Conservation (phyloP, 2,797 vertebrate genomes). For the Micrastur ruficollis region DNA sequence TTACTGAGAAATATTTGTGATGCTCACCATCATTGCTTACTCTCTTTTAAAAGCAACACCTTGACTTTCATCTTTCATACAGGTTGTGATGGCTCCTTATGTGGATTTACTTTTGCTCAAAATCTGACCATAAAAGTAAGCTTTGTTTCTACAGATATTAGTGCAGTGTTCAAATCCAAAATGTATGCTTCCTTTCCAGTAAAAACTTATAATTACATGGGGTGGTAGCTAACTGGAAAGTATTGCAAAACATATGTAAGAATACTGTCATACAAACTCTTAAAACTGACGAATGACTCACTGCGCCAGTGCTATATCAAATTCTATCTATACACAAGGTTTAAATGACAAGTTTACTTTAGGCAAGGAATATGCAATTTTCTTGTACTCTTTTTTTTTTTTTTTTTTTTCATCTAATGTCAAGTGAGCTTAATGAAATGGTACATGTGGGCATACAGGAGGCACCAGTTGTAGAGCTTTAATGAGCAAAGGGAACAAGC, state of each 20-base stretch:
- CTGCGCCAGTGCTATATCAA: constrained; percentile 35
- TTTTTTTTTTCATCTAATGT: constrained; percentile 48
- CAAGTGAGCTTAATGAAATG: constrained; percentile 55
- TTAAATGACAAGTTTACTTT: constrained; percentile 68
- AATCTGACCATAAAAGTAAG: not conserved
- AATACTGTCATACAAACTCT: constrained; percentile 57
- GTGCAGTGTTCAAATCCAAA: not conserved
- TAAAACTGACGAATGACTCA: constrained; percentile 65
- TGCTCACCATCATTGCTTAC: not conserved
- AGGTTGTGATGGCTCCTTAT: not conserved
- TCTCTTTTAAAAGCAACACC: not conserved
- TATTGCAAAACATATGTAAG: constrained; percentile 68
- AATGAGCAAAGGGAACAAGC: constrained; percentile 28
- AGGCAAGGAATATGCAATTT: constrained; percentile 59
- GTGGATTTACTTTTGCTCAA: not conserved
- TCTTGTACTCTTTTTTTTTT: constrained; percentile 46
- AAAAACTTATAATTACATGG: constrained; percentile 50
- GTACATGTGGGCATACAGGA: constrained; percentile 47
- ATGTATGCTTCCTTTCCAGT: constrained; percentile 30
- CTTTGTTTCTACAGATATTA: not conserved
- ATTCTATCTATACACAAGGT: constrained; percentile 50
- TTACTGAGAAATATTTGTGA: not conserved
- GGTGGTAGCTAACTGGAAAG: constrained; percentile 53
- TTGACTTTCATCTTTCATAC: not conserved
- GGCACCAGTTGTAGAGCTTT: constrained; percentile 51